phyloP scores from a whole-genome alignment of 2,797 vertebrate genomes.

The Cryptoblepharus egeriae region DNA sequence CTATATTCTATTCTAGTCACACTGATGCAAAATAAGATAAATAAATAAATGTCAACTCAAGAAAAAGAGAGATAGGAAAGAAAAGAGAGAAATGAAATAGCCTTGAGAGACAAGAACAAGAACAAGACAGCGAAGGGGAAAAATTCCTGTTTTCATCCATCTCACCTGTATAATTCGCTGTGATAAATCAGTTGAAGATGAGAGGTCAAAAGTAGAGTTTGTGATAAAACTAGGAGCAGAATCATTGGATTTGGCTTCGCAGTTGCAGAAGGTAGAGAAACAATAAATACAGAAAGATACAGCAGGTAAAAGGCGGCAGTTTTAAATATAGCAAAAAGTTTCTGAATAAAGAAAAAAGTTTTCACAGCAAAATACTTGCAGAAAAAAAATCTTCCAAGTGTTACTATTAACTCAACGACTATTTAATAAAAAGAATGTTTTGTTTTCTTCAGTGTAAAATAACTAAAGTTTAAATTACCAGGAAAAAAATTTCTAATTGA shows the following conservation, averaged over 20 bases:
- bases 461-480: not conserved
- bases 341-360: slow-evolving; percentile 57
- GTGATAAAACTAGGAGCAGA: slow-evolving; percentile 75
- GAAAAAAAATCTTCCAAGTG: slow-evolving; percentile 45
- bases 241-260: slow-evolving; percentile 72
- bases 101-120: slow-evolving; percentile 54
- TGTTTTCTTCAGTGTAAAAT: not conserved
- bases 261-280: slow-evolving; percentile 68
- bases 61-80: slow-evolving; percentile 26
- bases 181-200: slow-evolving; percentile 84
- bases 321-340: slow-evolving; percentile 61
- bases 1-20: slow-evolving; percentile 56
- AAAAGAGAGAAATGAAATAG: slow-evolving; percentile 34
- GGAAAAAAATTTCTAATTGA: slow-evolving; percentile 1
- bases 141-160: slow-evolving; percentile 78
- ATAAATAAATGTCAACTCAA: slow-evolving; percentile 71
- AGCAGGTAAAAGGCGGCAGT: slow-evolving; percentile 66
- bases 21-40: slow-evolving; percentile 46
- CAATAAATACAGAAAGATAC: slow-evolving; percentile 67
- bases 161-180: slow-evolving; percentile 81
- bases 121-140: slow-evolving; percentile 60
- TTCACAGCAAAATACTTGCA: slow-evolving; percentile 57
- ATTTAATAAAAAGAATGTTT: not conserved
- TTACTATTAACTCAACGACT: not conserved
- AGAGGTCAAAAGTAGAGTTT: slow-evolving; percentile 82